phyloP scores from a whole-genome alignment of 2,797 vertebrate species.

The Enteromius viviparus region DNA sequence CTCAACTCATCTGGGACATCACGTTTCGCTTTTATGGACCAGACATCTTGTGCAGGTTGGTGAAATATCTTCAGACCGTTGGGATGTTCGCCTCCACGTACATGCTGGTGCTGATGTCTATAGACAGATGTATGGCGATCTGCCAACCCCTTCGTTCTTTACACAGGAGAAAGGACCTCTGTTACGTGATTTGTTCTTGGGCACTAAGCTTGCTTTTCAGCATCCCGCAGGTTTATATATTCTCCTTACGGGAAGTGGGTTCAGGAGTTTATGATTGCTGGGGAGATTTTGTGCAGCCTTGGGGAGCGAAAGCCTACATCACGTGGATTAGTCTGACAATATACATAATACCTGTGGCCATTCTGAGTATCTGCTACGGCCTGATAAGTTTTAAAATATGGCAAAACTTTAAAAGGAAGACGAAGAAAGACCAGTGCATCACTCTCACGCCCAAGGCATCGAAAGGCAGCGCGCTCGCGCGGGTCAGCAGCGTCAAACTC shows the following conservation, averaged over 20 bases:
- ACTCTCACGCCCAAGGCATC: constrained; percentile 67
- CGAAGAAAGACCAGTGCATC: constrained; percentile 72
- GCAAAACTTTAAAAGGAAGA: constrained; percentile 95
- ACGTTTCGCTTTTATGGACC: constrained; percentile 97
- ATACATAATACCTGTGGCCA: constrained; percentile 91
- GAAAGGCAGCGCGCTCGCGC: constrained; percentile 74
- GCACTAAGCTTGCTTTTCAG: constrained; percentile 92
- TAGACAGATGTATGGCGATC: constrained; percentile 95
- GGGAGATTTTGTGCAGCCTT: constrained; percentile 93
- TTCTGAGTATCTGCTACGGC: constrained; percentile 90
- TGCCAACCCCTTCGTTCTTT: constrained; percentile 90
- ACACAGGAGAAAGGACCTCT: constrained; percentile 83
- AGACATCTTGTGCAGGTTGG: constrained; percentile 89
- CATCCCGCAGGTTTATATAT: constrained; percentile 92
- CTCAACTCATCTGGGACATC: constrained; percentile 98
- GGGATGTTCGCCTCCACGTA: constrained; percentile 99
- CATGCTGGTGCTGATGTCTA: constrained; percentile 95
- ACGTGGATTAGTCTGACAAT: constrained; percentile 96
- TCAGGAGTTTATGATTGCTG: constrained; percentile 93
- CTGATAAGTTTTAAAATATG: constrained; percentile 97
- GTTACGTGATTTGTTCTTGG: constrained; percentile 90
- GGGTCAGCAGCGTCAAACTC: constrained; percentile 93
- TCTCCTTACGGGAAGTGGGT: constrained; percentile 87
- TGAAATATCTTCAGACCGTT: constrained; percentile 96
- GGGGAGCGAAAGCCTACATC: constrained; percentile 94